Conservation (phyloP, 2,797 vertebrate genomes). For the Tinamus major region DNA sequence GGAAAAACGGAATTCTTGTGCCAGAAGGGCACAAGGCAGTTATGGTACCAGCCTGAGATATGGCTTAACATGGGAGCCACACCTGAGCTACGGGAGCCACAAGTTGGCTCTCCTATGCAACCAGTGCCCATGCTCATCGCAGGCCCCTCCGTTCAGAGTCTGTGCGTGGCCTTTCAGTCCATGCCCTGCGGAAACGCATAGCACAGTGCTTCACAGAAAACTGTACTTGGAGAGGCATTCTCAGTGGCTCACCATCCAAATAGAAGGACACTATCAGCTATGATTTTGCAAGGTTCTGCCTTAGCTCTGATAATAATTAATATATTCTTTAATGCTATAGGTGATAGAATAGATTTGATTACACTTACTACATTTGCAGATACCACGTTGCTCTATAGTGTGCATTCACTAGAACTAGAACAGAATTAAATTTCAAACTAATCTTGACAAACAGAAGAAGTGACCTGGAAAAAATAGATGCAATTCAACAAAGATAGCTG, state of each 20-base stretch:
- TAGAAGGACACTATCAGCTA: background rate
- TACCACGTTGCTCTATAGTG: background rate
- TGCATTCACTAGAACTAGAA: accelerated
- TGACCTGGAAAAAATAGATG: background rate
- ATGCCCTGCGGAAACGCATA: accelerated
- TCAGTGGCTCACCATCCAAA: background rate
- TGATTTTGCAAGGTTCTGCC: background rate
- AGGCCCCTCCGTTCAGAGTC: background rate
- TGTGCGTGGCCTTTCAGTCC: background rate
- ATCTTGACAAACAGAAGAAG: background rate
- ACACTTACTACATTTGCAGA: background rate
- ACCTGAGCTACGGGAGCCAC: background rate
- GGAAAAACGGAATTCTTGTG: background rate
- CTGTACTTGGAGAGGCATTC: background rate
- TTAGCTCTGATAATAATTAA: slow-evolving; percentile 1
- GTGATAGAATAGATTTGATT: background rate
- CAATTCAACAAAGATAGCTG: background rate
- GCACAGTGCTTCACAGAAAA: background rate
- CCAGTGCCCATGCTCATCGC: background rate
- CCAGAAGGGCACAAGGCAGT: background rate
- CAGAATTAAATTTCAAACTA: slow-evolving; percentile 1
- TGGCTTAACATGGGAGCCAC: background rate
- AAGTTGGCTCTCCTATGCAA: background rate
- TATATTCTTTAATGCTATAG: background rate
- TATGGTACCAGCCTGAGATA: background rate